A percentile compares a stretch with the other conserved stretches of the same genome.
Conservation (phyloP, 2,888 invertebrate species). For the Dugesia japonica region DNA sequence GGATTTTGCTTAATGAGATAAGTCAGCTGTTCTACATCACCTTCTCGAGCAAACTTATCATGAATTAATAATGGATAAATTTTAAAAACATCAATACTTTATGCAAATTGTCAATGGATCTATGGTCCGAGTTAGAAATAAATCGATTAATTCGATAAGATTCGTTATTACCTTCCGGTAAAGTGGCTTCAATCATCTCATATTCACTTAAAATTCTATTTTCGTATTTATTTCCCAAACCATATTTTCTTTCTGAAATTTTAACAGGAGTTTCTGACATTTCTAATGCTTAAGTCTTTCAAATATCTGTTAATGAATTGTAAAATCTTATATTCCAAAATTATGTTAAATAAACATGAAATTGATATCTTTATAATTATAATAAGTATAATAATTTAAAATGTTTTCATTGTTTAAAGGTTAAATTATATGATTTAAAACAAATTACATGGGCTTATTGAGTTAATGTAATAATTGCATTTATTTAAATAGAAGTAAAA, state of each 20-base stretch:
- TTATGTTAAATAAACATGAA: no score
- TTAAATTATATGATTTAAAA: no score
- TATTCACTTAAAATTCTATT: not conserved
- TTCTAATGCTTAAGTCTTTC: no score
- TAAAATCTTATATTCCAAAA: no score
- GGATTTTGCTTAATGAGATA: not conserved
- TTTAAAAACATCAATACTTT: not conserved
- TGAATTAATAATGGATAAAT: no score
- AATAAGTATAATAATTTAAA: no score
- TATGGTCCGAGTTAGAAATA: not conserved
- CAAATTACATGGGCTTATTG: no score
- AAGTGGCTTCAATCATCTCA: not conserved
- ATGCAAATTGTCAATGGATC: not conserved
- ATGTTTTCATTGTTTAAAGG: no score
- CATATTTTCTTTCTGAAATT: not conserved
- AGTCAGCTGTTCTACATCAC: not conserved
- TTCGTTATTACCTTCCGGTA: not conserved
- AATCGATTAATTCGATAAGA: not conserved
- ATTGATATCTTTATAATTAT: no score
- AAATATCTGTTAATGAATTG: no score
- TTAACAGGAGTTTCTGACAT: not conserved
- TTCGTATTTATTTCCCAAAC: not conserved
- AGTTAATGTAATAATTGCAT: no score
- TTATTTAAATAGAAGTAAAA: no score
- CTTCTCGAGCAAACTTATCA: slow-evolving; percentile 29